A percentile compares a stretch with the other conserved stretches of the same genome.
phyloP scores from a whole-genome alignment of 2,113 vertebrate species.

The Arizona elegans region DNA sequence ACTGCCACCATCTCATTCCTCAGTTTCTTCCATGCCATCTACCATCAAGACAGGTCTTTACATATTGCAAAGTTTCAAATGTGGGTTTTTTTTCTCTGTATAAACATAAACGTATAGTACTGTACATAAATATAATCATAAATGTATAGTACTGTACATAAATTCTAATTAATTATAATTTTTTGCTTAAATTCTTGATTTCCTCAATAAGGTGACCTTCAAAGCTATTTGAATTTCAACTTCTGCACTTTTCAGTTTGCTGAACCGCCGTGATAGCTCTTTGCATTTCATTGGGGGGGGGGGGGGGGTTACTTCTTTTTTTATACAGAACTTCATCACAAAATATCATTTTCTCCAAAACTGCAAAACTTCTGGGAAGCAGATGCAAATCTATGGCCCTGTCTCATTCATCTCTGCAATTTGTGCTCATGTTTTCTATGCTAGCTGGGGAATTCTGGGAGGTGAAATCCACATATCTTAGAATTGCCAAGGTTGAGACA shows the following conservation, averaged over 20 bases:
- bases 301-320: neutral
- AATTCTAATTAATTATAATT: conserved; percentile 8
- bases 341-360: neutral
- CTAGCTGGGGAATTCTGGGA: neutral
- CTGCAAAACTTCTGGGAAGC: neutral
- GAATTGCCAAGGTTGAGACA: neutral
- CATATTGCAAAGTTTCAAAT: neutral
- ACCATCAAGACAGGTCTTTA: conserved; percentile 34
- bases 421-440: neutral
- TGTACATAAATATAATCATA: neutral
- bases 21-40: conserved; percentile 30
- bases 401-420: neutral
- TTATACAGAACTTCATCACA: neutral
- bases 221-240: neutral
- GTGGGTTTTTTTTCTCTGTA: neutral
- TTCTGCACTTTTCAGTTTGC: neutral
- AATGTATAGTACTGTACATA: neutral
- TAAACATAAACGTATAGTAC: neutral
- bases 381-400: neutral
- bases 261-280: neutral
- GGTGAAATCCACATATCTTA: neutral
- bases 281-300: neutral
- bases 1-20: conserved; percentile 49
- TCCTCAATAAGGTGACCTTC: neutral
- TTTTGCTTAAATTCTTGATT: neutral